Percentiles rank a stretch among this genome's conserved stretches.
Evolutionary conservation across 2,113 vertebrate species (phyloP).

Genomic region (Pomatorhinus ruficollis): DNA sequence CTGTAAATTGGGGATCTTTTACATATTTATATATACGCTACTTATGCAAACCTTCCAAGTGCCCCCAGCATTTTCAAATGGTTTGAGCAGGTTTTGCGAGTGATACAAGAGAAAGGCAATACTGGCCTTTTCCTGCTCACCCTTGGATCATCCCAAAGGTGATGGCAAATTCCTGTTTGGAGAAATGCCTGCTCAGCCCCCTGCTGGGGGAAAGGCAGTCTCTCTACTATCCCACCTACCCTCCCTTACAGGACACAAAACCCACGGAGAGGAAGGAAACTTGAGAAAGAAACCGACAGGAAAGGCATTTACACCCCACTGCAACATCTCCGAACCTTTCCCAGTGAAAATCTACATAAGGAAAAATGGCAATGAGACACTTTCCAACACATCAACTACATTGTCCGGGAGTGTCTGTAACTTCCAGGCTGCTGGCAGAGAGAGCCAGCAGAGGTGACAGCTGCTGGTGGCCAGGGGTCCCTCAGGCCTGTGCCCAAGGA

Average conservation of each 20-base stretch:
- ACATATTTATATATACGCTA: neutral
- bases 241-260: neutral
- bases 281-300: neutral
- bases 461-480: neutral
- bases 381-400: neutral
- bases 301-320: neutral
- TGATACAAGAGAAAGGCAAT: neutral
- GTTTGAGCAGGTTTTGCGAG: neutral
- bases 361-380: neutral
- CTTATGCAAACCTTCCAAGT: neutral
- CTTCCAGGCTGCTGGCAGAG: neutral
- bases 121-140: neutral
- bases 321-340: neutral
- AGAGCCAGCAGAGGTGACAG: neutral
- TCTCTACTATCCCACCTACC: neutral
- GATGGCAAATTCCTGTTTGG: neutral
- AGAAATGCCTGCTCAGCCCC: neutral
- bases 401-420: neutral
- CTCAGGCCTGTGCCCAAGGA: accelerated
- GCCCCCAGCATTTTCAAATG: neutral
- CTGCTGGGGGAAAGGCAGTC: neutral
- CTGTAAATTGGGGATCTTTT: neutral
- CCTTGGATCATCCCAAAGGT: neutral
- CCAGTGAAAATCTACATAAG: neutral
- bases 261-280: neutral